These are phyloP conservation scores for Chitala chitala DNA, from an alignment of 2,113 vertebrate species.

Conservation along the genomic window DNA sequence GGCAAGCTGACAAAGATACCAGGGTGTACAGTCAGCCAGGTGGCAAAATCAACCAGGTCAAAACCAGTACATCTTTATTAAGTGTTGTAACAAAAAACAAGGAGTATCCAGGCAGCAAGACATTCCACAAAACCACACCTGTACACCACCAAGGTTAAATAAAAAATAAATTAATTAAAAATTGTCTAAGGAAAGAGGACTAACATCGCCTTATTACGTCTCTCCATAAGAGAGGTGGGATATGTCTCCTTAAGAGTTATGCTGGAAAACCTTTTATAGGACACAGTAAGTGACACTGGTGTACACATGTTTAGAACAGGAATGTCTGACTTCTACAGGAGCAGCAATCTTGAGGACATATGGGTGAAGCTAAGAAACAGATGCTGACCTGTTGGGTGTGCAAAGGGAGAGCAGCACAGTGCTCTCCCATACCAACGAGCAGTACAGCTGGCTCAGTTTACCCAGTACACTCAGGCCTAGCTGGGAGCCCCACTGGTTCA, in stretches of 20 bases:
- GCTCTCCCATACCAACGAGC: conserved; percentile 93
- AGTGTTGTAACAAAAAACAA: no score
- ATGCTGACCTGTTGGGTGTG: conserved; percentile 86
- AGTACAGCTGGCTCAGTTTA: conserved; percentile 91
- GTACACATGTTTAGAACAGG: no score
- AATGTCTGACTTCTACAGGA: neutral
- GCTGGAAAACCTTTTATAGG: no score
- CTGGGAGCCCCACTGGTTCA: conserved; percentile 94
- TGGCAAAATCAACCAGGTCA: neutral
- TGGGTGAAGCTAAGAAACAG: no score
- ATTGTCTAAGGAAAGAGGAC: no score
- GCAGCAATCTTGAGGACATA: no score
- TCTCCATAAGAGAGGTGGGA: no score
- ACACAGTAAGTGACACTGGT: no score
- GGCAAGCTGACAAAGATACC: conserved; percentile 65
- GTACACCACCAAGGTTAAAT: no score
- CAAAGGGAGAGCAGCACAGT: conserved; percentile 90
- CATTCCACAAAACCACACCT: neutral
- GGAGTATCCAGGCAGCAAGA: neutral
- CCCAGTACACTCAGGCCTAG: conserved; percentile 84
- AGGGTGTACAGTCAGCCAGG: neutral
- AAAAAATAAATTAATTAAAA: no score
- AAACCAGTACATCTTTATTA: neutral
- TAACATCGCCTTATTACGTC: no score
- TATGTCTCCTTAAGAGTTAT: no score